Base-by-base conservation (phyloP, 2,888 invertebrate genomes). In the Eutolmus rufibarbis region DNA sequence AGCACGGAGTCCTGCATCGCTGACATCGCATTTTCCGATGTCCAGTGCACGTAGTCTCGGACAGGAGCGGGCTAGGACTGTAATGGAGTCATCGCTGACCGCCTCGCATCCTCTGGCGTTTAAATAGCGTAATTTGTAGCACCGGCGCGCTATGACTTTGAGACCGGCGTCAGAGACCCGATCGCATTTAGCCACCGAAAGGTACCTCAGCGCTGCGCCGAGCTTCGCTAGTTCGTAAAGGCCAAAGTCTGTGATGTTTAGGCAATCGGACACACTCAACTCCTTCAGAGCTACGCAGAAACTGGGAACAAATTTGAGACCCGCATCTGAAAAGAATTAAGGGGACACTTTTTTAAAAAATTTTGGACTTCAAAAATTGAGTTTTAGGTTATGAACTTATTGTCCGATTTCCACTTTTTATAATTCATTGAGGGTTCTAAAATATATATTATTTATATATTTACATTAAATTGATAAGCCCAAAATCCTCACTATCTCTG, bases 51-150 rank as follows among this genome's bases (percentile, higher is more conserved):
- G 94, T 43, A 98, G 93, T 74, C 98, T 94, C 0, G 97, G 96
- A 91, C 98, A 98, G 14, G 96, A 96, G 88, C 97, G 94, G 0
- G 97, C 97, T 88, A 98, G 93, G 1, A 97, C 96, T 82, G 97
- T 96, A 89, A 98, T 96, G 8, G 97, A 97, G 91, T 97, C 97
- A 91, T 98, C 98, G n/a, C 97, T 97, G 2, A 98, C 95, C 0
- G 97, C 98, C 89, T 98, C 98, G 91, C 98, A 98, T 8, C 98
- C 98, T 77, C 98, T 94, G 0, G 97, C 97, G 92, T 98, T 98
- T 87, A 98, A 94, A 92, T 98, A 98, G 34, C 97, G 94, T 84
- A 98, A 93, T 91, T 97, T 97, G 92, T 97, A 97, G 89, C 98
- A 98, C 87, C 97, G 95, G 57, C 97, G 94, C 0, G 97, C 97